Evolutionary conservation across 1,140 invertebrate genomes (phyloP).

Genomic region (Dendrolimus punctatus): DNA sequence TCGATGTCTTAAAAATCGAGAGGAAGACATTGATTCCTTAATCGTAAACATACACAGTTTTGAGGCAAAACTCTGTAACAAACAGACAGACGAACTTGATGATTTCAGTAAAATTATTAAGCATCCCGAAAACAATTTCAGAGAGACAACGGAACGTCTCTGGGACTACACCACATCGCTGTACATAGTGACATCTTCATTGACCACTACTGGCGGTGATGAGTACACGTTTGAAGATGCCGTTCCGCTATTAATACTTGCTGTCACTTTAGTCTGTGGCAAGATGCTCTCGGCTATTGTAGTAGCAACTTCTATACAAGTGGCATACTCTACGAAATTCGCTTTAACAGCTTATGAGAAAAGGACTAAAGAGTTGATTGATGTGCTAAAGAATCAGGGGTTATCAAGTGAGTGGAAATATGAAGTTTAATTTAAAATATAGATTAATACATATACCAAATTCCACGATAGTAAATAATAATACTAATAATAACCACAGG

Average conservation of each 20-base stretch:
- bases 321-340: conserved; percentile 48
- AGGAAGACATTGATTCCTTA: no score
- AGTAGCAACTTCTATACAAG: conserved; percentile 47
- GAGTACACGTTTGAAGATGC: conserved; percentile 41
- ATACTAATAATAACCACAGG: no score
- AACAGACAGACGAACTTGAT: not conserved
- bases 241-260: conserved; percentile 40
- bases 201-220: conserved; percentile 51
- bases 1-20: no score
- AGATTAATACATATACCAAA: not conserved
- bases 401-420: conserved; percentile 38
- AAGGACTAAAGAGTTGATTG: conserved; percentile 41
- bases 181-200: conserved; percentile 40
- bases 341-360: conserved; percentile 53
- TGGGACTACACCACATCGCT: conserved; percentile 56
- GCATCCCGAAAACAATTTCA: conserved; percentile 11
- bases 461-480: no score
- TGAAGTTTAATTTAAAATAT: conserved; percentile 3
- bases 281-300: conserved; percentile 49
- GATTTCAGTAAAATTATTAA: not conserved
- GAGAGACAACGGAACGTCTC: conserved; percentile 32
- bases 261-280: conserved; percentile 37
- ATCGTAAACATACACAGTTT: no score
- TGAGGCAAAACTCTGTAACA: not conserved
- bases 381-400: conserved; percentile 57